These are phyloP conservation scores for Sorex maritimensis DNA, from an alignment of 2,797 vertebrate genomes.

Conservation along the genomic window DNA sequence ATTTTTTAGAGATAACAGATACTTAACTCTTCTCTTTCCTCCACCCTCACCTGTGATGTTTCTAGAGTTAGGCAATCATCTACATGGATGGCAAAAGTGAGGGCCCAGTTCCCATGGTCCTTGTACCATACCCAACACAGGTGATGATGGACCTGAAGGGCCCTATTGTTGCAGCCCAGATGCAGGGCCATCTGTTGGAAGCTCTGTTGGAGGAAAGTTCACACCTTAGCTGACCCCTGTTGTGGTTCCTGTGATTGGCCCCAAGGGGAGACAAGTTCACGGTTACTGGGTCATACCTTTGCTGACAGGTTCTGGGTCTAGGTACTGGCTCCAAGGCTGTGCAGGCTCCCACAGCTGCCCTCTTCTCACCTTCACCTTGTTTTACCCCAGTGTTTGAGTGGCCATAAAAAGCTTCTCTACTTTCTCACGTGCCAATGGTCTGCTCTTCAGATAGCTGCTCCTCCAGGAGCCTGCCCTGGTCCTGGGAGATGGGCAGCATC, in stretches of 20 bases:
- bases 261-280: too few species aligned
- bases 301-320: not conserved
- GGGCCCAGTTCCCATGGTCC: not conserved
- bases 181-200: not conserved
- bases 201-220: not conserved
- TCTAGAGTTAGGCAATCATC: not conserved
- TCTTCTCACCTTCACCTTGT: not conserved
- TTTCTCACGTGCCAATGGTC: not conserved
- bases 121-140: not conserved
- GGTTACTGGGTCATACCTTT: not conserved
- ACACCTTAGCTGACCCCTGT: not conserved
- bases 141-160: not conserved
- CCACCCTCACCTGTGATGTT: fast-evolving
- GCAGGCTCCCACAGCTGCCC: not conserved
- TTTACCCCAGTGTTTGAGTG: not conserved
- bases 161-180: fast-evolving
- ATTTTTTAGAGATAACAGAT: not conserved
- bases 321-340: not conserved
- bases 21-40: not conserved
- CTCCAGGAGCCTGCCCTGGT: not conserved
- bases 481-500: too few species aligned
- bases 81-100: not conserved
- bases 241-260: not conserved
- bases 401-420: not conserved
- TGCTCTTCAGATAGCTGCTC: not conserved